phyloP scores from a whole-genome alignment of 2,888 invertebrate genomes.

The Aelia acuminata region DNA sequence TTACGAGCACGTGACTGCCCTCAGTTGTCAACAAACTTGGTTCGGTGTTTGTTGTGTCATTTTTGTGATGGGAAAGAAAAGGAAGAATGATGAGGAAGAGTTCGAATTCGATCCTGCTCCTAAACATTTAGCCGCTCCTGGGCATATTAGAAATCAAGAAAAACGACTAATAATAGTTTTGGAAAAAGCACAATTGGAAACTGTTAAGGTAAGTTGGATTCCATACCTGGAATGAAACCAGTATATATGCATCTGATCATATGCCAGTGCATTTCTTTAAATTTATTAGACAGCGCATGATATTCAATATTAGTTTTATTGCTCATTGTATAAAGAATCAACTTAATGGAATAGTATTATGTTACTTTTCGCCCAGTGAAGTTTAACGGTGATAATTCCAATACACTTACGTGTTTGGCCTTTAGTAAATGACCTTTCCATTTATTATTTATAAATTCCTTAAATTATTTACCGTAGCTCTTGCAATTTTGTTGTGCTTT shows the following conservation, averaged over 20 bases:
- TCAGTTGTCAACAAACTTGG: background rate
- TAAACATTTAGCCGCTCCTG: conserved; percentile 80
- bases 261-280: background rate
- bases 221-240: background rate
- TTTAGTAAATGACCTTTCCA: too few species aligned
- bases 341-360: background rate
- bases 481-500: too few species aligned
- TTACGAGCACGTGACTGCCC: conserved; percentile 31
- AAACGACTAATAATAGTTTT: conserved; percentile 93
- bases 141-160: conserved; percentile 85
- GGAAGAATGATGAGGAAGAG: conserved; percentile 76
- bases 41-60: background rate
- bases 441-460: too few species aligned
- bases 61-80: conserved; percentile 71
- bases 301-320: background rate
- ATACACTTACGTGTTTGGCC: background rate
- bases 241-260: background rate
- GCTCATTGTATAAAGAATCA: background rate
- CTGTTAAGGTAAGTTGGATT: conserved; percentile 83
- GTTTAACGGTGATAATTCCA: background rate
- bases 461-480: too few species aligned
- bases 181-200: conserved; percentile 95
- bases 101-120: conserved; percentile 83
- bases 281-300: background rate
- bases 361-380: background rate